Percentiles rank a stretch among this genome's conserved stretches.
These are phyloP conservation scores for Pseudopleuronectes americanus DNA, from an alignment of 2,797 vertebrate genomes.

Conservation along the genomic window DNA sequence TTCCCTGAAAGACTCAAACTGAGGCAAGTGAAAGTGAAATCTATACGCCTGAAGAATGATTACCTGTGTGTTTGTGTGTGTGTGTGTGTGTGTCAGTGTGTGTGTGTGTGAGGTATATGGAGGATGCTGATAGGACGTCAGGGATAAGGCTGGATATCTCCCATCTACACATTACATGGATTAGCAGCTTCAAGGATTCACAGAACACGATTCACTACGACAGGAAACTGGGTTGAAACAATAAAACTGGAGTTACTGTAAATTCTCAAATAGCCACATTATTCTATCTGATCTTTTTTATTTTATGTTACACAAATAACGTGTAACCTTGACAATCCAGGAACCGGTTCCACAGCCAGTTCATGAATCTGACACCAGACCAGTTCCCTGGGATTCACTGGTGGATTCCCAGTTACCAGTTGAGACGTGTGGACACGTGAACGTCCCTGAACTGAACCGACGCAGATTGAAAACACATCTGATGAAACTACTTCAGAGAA, in stretches of 20 bases:
- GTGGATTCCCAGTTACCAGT: too few relatives aligned
- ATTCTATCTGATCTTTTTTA: too few relatives aligned
- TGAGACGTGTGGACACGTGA: too few relatives aligned
- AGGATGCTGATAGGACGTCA: slow-evolving; percentile 17
- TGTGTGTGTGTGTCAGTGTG: slow-evolving; percentile 22
- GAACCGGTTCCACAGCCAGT: too few relatives aligned
- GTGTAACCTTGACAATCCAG: too few relatives aligned
- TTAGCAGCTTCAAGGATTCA: slow-evolving; percentile 71
- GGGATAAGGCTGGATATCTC: slow-evolving; percentile 67
- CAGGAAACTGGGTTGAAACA: slow-evolving; percentile 57
- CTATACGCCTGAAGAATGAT: not conserved
- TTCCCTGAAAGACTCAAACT: slow-evolving; percentile 59
- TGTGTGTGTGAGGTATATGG: slow-evolving; percentile 32
- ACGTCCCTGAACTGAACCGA: too few relatives aligned
- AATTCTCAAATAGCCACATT: slow-evolving; percentile 49
- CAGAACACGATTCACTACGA: slow-evolving; percentile 60
- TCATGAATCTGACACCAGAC: too few relatives aligned
- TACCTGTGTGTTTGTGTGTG: slow-evolving; percentile 14
- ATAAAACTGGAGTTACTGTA: slow-evolving; percentile 33
- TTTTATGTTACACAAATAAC: too few relatives aligned
- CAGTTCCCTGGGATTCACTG: too few relatives aligned
- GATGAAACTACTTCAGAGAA: not conserved
- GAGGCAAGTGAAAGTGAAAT: slow-evolving; percentile 2
- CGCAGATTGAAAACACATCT: too few relatives aligned
- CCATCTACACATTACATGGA: slow-evolving; percentile 61